Base-by-base conservation (phyloP, 2,113 vertebrate genomes). In the Probosciger aterrimus region DNA sequence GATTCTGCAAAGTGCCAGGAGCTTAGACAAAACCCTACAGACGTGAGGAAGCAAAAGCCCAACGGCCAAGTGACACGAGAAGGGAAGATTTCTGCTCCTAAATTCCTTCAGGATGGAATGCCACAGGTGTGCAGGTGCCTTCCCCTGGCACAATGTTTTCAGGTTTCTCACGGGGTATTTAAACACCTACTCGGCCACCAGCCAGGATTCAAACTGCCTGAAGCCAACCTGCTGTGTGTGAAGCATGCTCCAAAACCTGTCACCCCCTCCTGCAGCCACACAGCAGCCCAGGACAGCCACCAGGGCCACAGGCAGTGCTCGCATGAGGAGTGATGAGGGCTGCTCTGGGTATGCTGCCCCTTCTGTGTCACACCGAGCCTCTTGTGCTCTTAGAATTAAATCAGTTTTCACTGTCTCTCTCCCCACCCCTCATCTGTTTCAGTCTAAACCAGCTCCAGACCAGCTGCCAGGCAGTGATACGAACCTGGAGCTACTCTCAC, bases 51-150 rank as follows among this genome's bases (percentile, higher is more conserved):
- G 93, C 47, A 82, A 94, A 95, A 94, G 47, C 18, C 0, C 3
- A 69, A 41, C 0, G 0, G 63, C 62, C 67, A 90, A 94, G 44
- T n/a, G 71, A 86, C 68, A 62, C 2, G 3, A 77, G 71, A 37
- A 17, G 47, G 71, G 49, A 89, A 44, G 71, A 85, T 57, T 44
- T 93, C 93, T 86, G 33, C 71, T 88, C 88, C 82, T 92, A 39
- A 80, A 78, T 71, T 47, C 70, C 80, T 85, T 73, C 83, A 77
- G 28, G 20, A 88, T 13, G 62, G 89, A 78, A 78, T 6, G 18
- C 31, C 67, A 16, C 7, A 57, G 57, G 44, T 24, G 60, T 83
- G 63, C 35, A 50, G 2, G 7, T 1, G 2, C 18, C 68, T 37
- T 43, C 68, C 44, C 46, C 50, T 4, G 28, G n/a, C 3, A 5